These are phyloP conservation scores for Macrostomum lignano DNA, from an alignment of 1,140 invertebrate genomes.

Conservation along the genomic window DNA sequence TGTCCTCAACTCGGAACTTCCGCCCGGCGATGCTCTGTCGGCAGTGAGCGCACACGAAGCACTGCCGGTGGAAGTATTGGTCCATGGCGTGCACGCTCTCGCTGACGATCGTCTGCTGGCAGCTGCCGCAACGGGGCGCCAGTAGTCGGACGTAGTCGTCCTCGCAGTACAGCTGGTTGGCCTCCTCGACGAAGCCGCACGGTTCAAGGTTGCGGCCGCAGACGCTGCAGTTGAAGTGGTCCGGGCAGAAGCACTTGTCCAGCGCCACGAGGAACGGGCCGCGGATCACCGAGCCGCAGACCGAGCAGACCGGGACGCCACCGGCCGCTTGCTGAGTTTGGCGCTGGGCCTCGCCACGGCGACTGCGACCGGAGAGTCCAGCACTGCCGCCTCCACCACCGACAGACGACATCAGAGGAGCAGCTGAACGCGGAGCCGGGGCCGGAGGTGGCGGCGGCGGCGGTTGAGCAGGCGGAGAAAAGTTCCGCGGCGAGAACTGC, in stretches of 20 bases:
- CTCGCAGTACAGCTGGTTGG: constrained; percentile 71
- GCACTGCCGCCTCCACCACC: no score
- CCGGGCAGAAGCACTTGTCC: constrained; percentile 90
- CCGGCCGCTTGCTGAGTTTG: no score
- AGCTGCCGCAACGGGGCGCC: constrained; percentile 72
- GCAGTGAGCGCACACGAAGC: constrained; percentile 4
- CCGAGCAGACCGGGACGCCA: background rate
- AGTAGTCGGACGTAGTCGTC: constrained; percentile 82
- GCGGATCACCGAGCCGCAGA: constrained; percentile 16
- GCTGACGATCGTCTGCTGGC: constrained; percentile 64
- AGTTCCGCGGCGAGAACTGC: no score
- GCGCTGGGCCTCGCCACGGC: no score
- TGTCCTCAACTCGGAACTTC: constrained; percentile 5
- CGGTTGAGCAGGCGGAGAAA: no score
- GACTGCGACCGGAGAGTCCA: no score
- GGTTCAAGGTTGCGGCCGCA: constrained; percentile 65
- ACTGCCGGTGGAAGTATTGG: constrained; percentile 42
- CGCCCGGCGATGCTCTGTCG: constrained; percentile 1
- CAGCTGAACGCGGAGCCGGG: no score
- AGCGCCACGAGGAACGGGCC: constrained; percentile 87
- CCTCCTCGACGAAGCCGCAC: constrained; percentile 88
- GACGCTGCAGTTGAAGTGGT: constrained; percentile 83
- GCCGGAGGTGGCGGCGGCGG: no score
- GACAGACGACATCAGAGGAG: no score
- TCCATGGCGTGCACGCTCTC: constrained; percentile 64